phyloP scores from a whole-genome alignment of 2,888 invertebrate species.

The Diaperis boleti region DNA sequence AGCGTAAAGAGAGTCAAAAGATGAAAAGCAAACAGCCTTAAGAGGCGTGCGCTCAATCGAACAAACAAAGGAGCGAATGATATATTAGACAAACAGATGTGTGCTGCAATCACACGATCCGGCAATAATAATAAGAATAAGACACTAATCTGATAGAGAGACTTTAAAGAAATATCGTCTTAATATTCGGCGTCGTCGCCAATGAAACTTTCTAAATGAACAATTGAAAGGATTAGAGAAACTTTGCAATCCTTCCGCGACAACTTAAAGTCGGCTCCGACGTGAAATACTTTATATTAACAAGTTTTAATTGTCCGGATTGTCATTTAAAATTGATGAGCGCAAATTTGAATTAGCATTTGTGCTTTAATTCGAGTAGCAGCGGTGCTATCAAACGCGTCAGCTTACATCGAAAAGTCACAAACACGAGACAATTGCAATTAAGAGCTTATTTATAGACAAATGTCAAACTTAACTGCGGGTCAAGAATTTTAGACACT shows the following conservation, averaged over 20 bases:
- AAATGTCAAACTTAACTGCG: constrained; percentile 55
- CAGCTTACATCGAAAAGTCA: constrained; percentile 31
- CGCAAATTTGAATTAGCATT: constrained; percentile 50
- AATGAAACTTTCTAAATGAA: constrained; percentile 55
- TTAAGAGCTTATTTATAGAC: constrained; percentile 55
- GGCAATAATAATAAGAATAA: constrained; percentile 1
- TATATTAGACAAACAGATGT: constrained; percentile 42
- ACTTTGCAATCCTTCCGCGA: constrained; percentile 53
- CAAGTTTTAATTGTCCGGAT: constrained; percentile 60
- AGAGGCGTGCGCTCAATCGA: constrained; percentile 45
- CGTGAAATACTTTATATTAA: constrained; percentile 56
- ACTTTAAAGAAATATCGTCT: constrained; percentile 26
- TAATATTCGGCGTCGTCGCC: constrained; percentile 26
- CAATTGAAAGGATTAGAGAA: constrained; percentile 57
- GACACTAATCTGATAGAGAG: constrained; percentile 19
- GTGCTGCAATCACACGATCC: constrained; percentile 20
- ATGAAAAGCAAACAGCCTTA: constrained; percentile 47
- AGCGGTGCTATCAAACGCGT: constrained; percentile 28
- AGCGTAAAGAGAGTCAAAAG: constrained; percentile 45
- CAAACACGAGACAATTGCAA: constrained; percentile 48
- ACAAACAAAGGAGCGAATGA: constrained; percentile 34
- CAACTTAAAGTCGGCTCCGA: constrained; percentile 51
- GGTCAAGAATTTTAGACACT: constrained; percentile 57
- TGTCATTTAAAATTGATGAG: constrained; percentile 60
- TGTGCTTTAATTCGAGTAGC: constrained; percentile 31